Evolutionary conservation across 2,113 vertebrate species (phyloP), one percentile per base, ranked within the genome.

Genomic region (Chaetops frenatus): DNA sequence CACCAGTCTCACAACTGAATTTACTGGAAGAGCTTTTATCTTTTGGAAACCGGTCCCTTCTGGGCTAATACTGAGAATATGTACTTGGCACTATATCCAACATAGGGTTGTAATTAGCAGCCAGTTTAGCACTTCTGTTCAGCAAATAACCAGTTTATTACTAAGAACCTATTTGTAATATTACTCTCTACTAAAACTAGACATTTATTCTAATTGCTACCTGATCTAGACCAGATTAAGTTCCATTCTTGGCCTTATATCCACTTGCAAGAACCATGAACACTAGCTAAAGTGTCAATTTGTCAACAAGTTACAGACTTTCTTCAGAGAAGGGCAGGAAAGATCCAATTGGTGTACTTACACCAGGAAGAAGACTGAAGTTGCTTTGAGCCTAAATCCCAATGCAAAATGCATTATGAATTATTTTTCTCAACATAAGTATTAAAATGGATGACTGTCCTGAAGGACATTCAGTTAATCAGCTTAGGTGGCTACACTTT

Each of bases 1-100:
- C 82, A 94, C 33, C 35, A 82, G 71, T 73, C 60, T 93, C 64
- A 73, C 56, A 94, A 80, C 44, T n/a, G 77, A 40, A 42, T 88
- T 74, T 76, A 83, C 77, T 90, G 82, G 86, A 92, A 84, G 29
- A 94, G 38, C 64, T 94, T 93, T 94, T 89, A 71, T 91, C 92
- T 86, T 92, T 90, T 88, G 88, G 87, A 93, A 91, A 86, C 36
- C 57, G 82, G 33, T 92, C 72, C 86, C 95, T 94, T 94, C 93
- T 97, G 88, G 82, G 82, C 65, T 95, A 74, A 81, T 33, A 69
- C 31, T 72, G 61, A 70, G 92, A 94, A 86, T 77, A 81, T 57
- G 80, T 73, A 47, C 65, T 92, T 95, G 88, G 86, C 69, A 74
- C 27, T 44, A n/a, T 60, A 83, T 45, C 72, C 60, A 90, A 76